Evolutionary conservation across 2,797 vertebrate species (phyloP), one percentile per base, ranked within the genome.

Genomic region (Rhodeus uyekii): DNA sequence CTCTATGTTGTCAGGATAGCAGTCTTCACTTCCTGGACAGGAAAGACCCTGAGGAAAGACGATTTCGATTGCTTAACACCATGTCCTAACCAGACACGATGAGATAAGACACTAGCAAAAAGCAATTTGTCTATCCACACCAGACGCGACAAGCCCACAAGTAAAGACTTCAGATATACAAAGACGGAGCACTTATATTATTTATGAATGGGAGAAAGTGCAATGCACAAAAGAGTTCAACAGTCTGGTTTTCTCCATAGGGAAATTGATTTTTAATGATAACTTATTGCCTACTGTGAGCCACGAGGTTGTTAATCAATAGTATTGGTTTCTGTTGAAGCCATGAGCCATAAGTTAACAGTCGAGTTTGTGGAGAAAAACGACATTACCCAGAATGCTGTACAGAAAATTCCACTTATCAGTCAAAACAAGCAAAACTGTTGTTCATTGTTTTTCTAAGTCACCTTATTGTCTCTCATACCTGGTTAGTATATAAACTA

Each of bases 1-100:
- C 38, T 78, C 61, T 78, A 73, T 84, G 87, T 82, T 85, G 68
- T 46, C 80, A 75, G 85, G 87, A 87, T 58, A 32, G 19, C 83
- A 46, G 50, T 39, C 34, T 65, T 22, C n/a, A 36, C 48, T 77
- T 86, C 72, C 81, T 58, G 27, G n/a, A 58, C 34, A 24, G 69
- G 58, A 74, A 74, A 58, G 44, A 39, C 73, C 58, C 13, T 27
- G 32, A 73, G 50, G 68, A 75, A 38, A 75, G 22, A 8, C 39
- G 50, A 36, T 46, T 76, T 39, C 8, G 36, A 60, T 24, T 55
- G 50, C 50, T 53, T 67, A 34, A 36, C 29, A 53, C 19, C 55
- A 0, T 44, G 53, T 32, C 38, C 38, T 29, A 19, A 29, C 36
- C n/a, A 61, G 73, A 61, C 16, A 5, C 4, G 38, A 61, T 44